Conservation (phyloP, 2,797 vertebrate species). For the Borostomias antarcticus region DNA sequence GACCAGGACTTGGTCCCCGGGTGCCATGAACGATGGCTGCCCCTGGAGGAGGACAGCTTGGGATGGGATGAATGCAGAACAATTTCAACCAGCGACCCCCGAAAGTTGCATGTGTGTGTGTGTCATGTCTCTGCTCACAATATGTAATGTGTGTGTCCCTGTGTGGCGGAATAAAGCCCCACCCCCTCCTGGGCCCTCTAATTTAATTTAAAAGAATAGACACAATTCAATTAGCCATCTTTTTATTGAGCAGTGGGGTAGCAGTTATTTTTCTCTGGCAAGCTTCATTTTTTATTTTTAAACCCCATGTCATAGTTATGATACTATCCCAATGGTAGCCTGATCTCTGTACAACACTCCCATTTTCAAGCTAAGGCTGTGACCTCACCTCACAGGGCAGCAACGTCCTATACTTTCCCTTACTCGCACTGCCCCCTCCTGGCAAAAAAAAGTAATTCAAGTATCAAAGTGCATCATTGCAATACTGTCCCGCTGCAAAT, state of each 20-base stretch:
- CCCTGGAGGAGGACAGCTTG: no score
- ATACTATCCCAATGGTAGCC: conserved; percentile 53
- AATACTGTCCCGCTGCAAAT: conserved; percentile 99
- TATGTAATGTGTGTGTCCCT: no score
- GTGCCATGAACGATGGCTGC: no score
- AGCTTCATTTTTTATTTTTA: conserved; percentile 17
- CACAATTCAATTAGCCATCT: conserved; percentile 56
- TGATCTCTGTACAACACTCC: conserved; percentile 60
- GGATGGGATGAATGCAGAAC: no score
- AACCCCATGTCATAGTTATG: conserved; percentile 29
- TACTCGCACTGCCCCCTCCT: conserved; percentile 58
- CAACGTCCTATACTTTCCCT: conserved; percentile 51
- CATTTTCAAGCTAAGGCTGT: conserved; percentile 65
- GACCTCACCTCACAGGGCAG: conserved; percentile 36
- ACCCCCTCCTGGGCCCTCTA: no score
- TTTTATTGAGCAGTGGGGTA: conserved; percentile 77
- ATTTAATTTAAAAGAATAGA: no score
- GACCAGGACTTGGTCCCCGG: no score
- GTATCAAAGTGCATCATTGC: conserved; percentile 99
- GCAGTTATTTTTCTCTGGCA: conserved; percentile 51
- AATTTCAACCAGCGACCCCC: no score
- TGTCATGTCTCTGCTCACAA: no score
- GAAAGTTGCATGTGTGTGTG: no score
- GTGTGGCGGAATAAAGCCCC: no score
- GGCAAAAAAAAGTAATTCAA: conserved; percentile 83